phyloP scores from a whole-genome alignment of 2,888 invertebrate genomes.

The Apodemia zela region DNA sequence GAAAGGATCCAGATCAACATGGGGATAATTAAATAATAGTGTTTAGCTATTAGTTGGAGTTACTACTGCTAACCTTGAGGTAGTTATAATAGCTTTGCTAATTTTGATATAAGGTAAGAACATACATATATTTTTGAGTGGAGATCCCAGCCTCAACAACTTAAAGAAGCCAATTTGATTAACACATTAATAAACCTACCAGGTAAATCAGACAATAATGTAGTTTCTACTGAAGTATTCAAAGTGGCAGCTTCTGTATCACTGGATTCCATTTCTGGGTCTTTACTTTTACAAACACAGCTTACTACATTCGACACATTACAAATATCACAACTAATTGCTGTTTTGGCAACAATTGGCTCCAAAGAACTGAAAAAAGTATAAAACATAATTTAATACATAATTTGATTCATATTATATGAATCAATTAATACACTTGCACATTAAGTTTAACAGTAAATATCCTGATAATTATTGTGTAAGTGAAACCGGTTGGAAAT shows the following conservation, averaged over 20 bases:
- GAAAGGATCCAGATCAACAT: too few relatives aligned
- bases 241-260: conserved; percentile 36
- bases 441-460: too few relatives aligned
- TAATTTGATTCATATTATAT: too few relatives aligned
- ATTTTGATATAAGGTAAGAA: too few relatives aligned
- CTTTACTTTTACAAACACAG: conserved; percentile 45
- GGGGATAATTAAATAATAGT: too few relatives aligned
- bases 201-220: conserved; percentile 63
- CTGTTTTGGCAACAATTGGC: conserved; percentile 19
- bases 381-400: background rate
- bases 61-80: too few relatives aligned
- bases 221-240: conserved; percentile 57
- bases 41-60: too few relatives aligned
- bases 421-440: too few relatives aligned
- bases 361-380: conserved; percentile 24
- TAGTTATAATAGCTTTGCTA: too few relatives aligned
- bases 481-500: too few relatives aligned
- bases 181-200: conserved; percentile 41
- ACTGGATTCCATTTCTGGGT: conserved; percentile 22
- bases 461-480: too few relatives aligned
- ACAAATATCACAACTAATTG: conserved; percentile 47
- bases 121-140: too few relatives aligned
- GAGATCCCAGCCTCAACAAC: background rate
- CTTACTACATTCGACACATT: conserved; percentile 38
- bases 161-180: background rate